These are phyloP conservation scores for Apodemus agrarius DNA, from an alignment of 2,797 vertebrate genomes.

Conservation along the genomic window DNA sequence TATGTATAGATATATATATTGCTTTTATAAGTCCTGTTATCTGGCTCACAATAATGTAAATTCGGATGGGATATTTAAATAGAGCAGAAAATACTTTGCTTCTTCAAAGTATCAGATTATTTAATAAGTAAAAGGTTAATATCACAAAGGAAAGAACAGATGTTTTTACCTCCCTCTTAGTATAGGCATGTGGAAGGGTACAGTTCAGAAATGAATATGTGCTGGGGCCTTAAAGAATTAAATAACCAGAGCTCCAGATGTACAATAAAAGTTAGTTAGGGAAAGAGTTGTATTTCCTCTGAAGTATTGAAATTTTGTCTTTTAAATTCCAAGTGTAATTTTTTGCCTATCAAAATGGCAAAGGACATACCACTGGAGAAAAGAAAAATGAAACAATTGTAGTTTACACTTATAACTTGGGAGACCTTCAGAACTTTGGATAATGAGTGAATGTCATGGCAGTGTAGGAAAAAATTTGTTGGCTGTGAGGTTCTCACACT, in stretches of 20 bases:
- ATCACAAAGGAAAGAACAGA: not conserved
- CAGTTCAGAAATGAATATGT: not conserved
- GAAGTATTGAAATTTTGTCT: constrained; percentile 49
- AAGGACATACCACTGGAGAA: not conserved
- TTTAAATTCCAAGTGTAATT: not conserved
- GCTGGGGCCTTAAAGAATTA: constrained; percentile 26
- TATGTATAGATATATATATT: not conserved
- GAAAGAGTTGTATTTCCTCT: not conserved
- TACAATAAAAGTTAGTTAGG: constrained; percentile 27
- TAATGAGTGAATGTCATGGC: constrained; percentile 38
- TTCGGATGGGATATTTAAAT: not conserved
- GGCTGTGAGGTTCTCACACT: constrained; percentile 33
- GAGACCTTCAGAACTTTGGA: not conserved
- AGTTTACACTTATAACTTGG: constrained; percentile 28
- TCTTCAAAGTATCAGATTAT: not conserved
- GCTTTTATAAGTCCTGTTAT: not conserved
- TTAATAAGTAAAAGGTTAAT: constrained; percentile 51
- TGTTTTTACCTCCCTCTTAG: constrained; percentile 1
- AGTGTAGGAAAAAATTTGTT: not conserved
- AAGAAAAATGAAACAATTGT: not conserved
- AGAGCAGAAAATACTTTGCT: constrained; percentile 26
- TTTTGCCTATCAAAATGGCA: constrained; percentile 2
- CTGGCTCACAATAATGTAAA: constrained; percentile 26
- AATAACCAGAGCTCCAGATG: constrained; percentile 17
- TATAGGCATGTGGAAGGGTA: not conserved